Conservation (phyloP, 2,888 invertebrate genomes). For the Machimus atricapillus region DNA sequence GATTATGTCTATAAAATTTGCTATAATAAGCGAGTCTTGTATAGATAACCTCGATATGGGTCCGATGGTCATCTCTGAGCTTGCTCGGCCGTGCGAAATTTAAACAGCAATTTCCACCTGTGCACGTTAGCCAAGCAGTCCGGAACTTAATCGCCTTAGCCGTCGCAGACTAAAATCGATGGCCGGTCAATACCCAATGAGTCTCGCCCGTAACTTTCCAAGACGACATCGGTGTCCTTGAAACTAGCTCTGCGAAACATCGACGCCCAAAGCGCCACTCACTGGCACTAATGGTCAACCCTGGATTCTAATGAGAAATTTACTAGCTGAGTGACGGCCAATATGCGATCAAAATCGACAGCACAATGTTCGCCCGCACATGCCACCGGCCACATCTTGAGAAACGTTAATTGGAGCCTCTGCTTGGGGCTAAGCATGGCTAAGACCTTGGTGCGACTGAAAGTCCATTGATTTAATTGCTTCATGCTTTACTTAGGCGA, state of each 20-base stretch:
- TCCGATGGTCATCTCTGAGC: background rate
- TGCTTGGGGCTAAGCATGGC: background rate
- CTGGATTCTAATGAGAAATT: conserved; percentile 17
- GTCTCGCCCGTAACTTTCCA: background rate
- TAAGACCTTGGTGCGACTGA: background rate
- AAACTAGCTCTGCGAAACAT: background rate
- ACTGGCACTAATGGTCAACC: background rate
- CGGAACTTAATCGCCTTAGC: background rate
- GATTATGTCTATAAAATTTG: background rate
- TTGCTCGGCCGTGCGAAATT: background rate
- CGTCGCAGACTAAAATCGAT: background rate
- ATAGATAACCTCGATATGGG: background rate
- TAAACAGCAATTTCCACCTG: background rate
- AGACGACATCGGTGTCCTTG: background rate
- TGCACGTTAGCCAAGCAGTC: background rate
- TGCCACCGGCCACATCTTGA: background rate
- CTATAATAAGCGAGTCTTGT: background rate
- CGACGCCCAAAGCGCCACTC: background rate
- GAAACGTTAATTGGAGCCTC: background rate
- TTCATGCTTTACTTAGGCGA: background rate
- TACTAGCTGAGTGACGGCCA: background rate
- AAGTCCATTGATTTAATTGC: background rate
- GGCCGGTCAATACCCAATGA: background rate
- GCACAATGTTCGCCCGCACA: background rate
- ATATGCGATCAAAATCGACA: background rate